phyloP scores from a whole-genome alignment of 2,888 invertebrate species.

The Abrostola triplasia region DNA sequence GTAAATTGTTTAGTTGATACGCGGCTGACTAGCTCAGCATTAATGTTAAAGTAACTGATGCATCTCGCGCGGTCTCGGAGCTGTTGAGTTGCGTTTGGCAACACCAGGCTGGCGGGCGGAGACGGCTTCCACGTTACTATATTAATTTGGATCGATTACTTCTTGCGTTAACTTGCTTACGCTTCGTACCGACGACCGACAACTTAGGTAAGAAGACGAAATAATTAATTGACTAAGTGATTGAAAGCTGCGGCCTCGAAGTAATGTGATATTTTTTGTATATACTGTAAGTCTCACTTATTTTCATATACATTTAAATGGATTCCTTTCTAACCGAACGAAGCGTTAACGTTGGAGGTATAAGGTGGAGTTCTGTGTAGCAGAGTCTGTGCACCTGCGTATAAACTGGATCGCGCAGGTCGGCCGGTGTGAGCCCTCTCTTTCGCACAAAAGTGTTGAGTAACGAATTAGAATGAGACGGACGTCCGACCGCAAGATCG shows the following conservation, averaged over 20 bases:
- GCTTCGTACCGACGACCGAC: constrained; percentile 80
- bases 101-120: constrained; percentile 50
- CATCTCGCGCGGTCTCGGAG: constrained; percentile 33
- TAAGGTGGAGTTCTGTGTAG: constrained; percentile 66
- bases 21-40: constrained; percentile 55
- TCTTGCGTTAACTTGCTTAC: constrained; percentile 78
- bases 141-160: constrained; percentile 64
- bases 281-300: constrained; percentile 88
- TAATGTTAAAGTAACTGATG: constrained; percentile 45
- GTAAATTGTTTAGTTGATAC: constrained; percentile 54
- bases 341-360: constrained; percentile 78
- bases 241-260: constrained; percentile 89
- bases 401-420: constrained; percentile 58
- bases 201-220: constrained; percentile 84
- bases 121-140: constrained; percentile 46
- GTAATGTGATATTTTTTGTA: constrained; percentile 89
- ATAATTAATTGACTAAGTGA: constrained; percentile 84
- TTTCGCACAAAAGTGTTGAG: constrained; percentile 45
- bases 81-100: constrained; percentile 63
- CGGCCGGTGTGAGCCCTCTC: constrained; percentile 38
- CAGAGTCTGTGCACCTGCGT: constrained; percentile 64
- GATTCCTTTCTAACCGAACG: constrained; percentile 84
- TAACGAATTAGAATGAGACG: constrained; percentile 41
- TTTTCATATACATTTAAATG: constrained; percentile 88
- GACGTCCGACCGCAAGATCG: constrained; percentile 47